Conservation (phyloP, 2,797 vertebrate species). For the Chrysocyon brachyurus region DNA sequence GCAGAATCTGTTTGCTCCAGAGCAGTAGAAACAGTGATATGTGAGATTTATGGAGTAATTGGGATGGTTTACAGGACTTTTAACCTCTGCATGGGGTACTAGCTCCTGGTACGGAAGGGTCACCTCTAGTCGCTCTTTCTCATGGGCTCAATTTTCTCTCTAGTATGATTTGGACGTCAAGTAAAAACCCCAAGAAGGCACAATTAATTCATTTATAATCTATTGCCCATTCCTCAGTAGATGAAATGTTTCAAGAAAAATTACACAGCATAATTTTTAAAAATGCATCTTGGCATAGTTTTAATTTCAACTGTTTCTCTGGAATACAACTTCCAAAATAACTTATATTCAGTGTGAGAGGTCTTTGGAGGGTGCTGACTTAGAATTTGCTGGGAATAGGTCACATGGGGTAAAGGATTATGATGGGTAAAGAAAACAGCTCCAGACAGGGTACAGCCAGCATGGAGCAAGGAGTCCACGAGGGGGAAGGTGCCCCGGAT, state of each 20-base stretch:
- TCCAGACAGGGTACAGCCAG: background rate
- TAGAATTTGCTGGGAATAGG: slow-evolving; percentile 30
- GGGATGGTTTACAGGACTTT: background rate
- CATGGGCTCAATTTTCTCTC: background rate
- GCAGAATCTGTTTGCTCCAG: background rate
- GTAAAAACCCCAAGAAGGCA: slow-evolving; percentile 23
- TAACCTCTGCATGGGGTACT: background rate
- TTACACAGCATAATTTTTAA: background rate
- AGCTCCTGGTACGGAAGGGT: background rate
- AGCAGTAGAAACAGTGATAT: background rate
- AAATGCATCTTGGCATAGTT: background rate
- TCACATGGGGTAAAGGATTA: background rate
- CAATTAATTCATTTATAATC: background rate
- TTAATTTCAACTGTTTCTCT: slow-evolving; percentile 52
- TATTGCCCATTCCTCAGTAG: background rate
- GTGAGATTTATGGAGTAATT: background rate
- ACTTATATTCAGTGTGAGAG: background rate
- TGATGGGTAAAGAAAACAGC: background rate
- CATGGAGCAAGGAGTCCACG: background rate
- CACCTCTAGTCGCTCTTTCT: background rate
- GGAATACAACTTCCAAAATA: background rate
- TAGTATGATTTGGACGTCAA: background rate
- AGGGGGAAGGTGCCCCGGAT: background rate
- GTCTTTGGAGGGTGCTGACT: background rate
- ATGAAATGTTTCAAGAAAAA: slow-evolving; percentile 53